Evolutionary conservation across 2,888 invertebrate species (phyloP), one percentile per base, ranked within the genome.

Genomic region (Diabrotica balteata): DNA sequence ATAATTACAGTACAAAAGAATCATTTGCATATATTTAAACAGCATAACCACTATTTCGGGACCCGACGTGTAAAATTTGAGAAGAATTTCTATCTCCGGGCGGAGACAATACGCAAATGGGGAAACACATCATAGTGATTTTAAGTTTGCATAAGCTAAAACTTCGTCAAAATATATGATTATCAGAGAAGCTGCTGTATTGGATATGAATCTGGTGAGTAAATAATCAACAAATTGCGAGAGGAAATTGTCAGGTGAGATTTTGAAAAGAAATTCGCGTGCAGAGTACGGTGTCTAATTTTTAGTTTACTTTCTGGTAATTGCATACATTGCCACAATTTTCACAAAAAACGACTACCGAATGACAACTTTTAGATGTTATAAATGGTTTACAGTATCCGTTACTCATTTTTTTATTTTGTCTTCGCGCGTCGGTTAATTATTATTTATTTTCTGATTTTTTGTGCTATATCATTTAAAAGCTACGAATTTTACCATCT

Each of bases 221-320:
- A 60, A 69, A 69, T 71, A 71, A 63, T 44, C 64, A 44, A 58
- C 45, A 65, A 62, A 59, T 68, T 58, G 49, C 44, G 55, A 52
- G 54, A 54, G 63, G 32, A 32, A 67, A 69, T 72, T 71, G 57
- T 57, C 68, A 66, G 59, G 66, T 61, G 59, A 64, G 57, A 68
- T 68, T 59, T 64, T 66, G 61, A 68, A 70, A 70, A 68, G 66
- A 68, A 70, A 70, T 62, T 70, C 66, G 68, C 68, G 68, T 72
- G 68, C 52, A 50, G 50, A 52, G 32, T 32, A 22, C 32, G 32
- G 32, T 32, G 32, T 32, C 32, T 32, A 32, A 32, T 32, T 32
- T 32, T 32, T 32, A 32, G 32, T 32, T 32, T 2, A 32, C 32
- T 32, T 32, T 32, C 32, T 32, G 32, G 32, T 32, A 32, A 32